Conservation (phyloP, 2,888 invertebrate species). For the Sturmia bella region DNA sequence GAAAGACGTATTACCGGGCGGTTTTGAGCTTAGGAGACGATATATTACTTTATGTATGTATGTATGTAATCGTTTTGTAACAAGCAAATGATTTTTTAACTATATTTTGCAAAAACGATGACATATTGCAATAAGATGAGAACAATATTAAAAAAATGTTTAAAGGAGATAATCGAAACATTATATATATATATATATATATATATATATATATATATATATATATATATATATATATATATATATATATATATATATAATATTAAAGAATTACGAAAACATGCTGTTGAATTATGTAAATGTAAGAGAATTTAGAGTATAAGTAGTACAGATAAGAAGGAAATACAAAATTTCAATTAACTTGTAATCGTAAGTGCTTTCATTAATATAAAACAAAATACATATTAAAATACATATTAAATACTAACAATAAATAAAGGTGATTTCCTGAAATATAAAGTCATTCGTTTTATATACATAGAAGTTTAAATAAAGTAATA, state of each 20-base stretch:
- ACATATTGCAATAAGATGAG: conserved; percentile 66
- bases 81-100: conserved; percentile 44
- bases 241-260: too few species aligned
- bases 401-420: conserved; percentile 49
- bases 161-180: conserved; percentile 59
- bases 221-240: too few species aligned
- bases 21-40: too few species aligned
- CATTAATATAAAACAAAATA: conserved; percentile 49
- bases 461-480: neutral
- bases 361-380: conserved; percentile 69
- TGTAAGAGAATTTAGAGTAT: conserved; percentile 34
- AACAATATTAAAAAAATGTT: conserved; percentile 56
- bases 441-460: conserved; percentile 51
- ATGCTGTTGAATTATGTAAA: conserved; percentile 57
- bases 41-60: neutral
- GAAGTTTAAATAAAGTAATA: neutral
- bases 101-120: conserved; percentile 10
- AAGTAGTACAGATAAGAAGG: conserved; percentile 34
- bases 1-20: too few species aligned
- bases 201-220: too few species aligned
- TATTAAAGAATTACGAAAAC: conserved; percentile 38
- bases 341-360: conserved; percentile 66
- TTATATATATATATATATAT: too few species aligned
- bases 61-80: conserved; percentile 9
- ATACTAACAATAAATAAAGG: conserved; percentile 45